phyloP scores from a whole-genome alignment of 1,140 invertebrate genomes.

The Coptotermes formosanus region DNA sequence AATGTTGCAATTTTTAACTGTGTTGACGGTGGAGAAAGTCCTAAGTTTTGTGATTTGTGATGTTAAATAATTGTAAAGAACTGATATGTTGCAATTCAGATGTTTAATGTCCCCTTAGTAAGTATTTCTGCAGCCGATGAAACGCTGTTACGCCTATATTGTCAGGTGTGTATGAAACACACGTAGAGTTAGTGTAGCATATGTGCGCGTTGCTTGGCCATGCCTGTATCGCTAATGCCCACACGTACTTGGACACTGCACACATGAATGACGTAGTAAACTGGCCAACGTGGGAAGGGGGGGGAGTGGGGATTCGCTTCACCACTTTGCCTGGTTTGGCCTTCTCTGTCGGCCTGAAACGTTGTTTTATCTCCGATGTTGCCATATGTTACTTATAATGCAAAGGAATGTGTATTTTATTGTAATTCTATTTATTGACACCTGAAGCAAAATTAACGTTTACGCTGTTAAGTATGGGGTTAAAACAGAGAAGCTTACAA shows the following conservation, averaged over 20 bases:
- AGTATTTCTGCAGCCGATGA: too few relatives aligned
- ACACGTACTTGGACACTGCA: neutral
- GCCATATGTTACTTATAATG: neutral
- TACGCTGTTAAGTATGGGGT: neutral
- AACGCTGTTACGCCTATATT: too few relatives aligned
- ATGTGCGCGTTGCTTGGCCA: too few relatives aligned
- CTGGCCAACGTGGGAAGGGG: neutral
- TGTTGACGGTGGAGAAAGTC: too few relatives aligned
- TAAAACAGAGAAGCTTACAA: neutral
- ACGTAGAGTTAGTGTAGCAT: too few relatives aligned
- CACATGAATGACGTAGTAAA: constrained; percentile 15
- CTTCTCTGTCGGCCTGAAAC: neutral
- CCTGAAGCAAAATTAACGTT: neutral
- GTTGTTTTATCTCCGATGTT: constrained; percentile 6
- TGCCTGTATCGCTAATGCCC: neutral
- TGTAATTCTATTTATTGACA: neutral
- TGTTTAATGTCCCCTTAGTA: too few relatives aligned
- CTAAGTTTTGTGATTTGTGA: too few relatives aligned
- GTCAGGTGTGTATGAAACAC: too few relatives aligned
- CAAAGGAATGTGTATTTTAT: neutral
- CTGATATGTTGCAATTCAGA: too few relatives aligned
- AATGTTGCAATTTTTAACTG: too few relatives aligned
- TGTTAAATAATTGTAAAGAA: too few relatives aligned
- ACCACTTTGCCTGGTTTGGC: neutral
- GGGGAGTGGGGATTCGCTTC: neutral